Base-by-base conservation (phyloP, 1,140 invertebrate species). In the Aporrectodea caliginosa region DNA sequence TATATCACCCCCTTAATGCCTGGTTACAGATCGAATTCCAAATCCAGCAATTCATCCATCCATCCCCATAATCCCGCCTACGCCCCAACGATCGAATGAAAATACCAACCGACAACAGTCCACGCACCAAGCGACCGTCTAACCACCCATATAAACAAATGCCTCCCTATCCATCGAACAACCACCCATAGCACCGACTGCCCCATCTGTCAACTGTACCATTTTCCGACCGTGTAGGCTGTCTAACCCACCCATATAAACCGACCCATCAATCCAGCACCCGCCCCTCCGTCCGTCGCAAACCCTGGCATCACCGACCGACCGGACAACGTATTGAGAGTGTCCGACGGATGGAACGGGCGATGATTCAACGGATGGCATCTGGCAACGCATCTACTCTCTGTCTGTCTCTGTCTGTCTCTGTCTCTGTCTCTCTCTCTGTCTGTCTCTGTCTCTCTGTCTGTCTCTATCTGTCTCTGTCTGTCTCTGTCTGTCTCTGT, bases 371-470 rank as follows among this genome's bases (percentile, higher is more conserved):
- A 58, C 22, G 43, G 43, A 12, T 22, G 22, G 43, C 22, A 22
- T 12, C 22, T 22, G 6, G 6, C 43, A 58, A 58, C 69, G 75
- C 77, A 75, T 68, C 73, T 68, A 75, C 77, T 78, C 77, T 72
- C 77, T 78, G 70, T 78, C 77, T 72, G 70, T 78, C 77, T 78
- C 77, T 72, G 70, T 78, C 77, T 78, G 70, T 72, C 77, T 78
- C 77, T 78, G 70, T 72, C 77, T 78, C 77, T 78, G 70, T 72
- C 77, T 78, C 77, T 78, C 77, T 72, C 77, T 78, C 77, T 78
- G 70, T 72, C 77, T 78, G 70, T 78, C 77, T 72, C 58, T 78
- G 70, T 78, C 77, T 72, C 77, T 78, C 77, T 78, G 70, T 78
- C 69, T 78, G 70, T 78, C 69, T 73, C 77, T 78, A n/a, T 73